Percentiles rank a stretch among this genome's conserved stretches.
Evolutionary conservation across 2,888 invertebrate genomes (phyloP).

Genomic region (Caenorhabditis wallacei): DNA sequence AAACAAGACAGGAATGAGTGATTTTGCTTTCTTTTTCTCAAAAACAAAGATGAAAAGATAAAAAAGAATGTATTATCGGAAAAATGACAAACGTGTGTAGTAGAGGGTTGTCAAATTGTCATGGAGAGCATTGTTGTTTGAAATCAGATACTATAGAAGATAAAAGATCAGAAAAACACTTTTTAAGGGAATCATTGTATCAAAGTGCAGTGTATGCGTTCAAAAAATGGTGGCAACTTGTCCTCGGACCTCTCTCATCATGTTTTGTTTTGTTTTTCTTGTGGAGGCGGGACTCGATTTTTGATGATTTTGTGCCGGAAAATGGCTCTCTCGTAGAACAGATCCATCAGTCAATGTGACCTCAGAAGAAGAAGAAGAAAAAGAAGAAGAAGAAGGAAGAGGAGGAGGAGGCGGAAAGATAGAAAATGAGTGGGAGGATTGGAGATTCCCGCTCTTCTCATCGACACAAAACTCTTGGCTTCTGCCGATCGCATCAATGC

Average conservation of each 20-base stretch:
- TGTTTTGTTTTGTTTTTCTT: conserved; percentile 58
- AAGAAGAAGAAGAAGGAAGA: conserved; percentile 15
- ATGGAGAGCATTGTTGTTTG: conserved; percentile 40
- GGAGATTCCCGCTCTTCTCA: conserved; percentile 31
- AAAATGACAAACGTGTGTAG: conserved; percentile 38
- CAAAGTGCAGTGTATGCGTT: conserved; percentile 37
- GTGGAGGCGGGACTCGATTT: conserved; percentile 58
- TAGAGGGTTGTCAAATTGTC: conserved; percentile 19
- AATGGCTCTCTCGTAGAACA: conserved; percentile 60
- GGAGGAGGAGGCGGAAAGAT: conserved; percentile 58
- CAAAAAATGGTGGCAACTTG: conserved; percentile 24
- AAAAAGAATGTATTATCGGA: conserved; percentile 19
- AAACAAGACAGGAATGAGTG: conserved; percentile 34
- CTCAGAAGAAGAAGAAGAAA: conserved; percentile 44
- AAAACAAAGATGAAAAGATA: conserved; percentile 5
- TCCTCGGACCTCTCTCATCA: conserved; percentile 34
- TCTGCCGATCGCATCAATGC: conserved; percentile 41
- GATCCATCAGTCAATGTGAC: conserved; percentile 66
- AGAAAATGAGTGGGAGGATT: conserved; percentile 68
- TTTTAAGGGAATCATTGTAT: neutral
- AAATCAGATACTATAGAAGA: conserved; percentile 40
- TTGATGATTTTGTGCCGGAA: conserved; percentile 60
- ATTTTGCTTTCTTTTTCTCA: conserved; percentile 2
- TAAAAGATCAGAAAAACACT: conserved; percentile 14
- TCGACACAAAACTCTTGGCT: conserved; percentile 41